phyloP scores from a whole-genome alignment of 2,797 vertebrate genomes.

The Myiothlypis coronata region DNA sequence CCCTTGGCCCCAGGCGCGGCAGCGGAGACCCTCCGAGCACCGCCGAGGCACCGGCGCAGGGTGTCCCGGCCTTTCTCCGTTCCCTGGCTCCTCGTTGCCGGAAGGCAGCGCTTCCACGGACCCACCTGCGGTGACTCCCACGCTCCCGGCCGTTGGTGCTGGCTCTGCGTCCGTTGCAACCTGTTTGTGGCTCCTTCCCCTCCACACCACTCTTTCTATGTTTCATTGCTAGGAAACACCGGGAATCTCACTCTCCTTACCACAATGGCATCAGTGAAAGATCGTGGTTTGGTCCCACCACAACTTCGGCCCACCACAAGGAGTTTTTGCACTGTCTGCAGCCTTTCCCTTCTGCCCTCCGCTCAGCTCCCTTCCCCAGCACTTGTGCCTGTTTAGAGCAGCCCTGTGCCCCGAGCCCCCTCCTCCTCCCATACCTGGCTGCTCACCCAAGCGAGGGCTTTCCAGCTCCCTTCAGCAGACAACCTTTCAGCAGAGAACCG shows the following conservation, averaged over 20 bases:
- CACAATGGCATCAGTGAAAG: not conserved
- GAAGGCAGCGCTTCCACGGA: not conserved
- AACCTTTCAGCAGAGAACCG: not conserved
- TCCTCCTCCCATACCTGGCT: fast-evolving
- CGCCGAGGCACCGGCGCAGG: not conserved
- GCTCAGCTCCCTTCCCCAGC: not conserved
- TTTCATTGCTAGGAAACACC: not conserved
- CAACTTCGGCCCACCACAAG: not conserved
- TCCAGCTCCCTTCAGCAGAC: not conserved
- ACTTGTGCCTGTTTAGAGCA: fast-evolving
- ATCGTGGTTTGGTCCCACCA: not conserved
- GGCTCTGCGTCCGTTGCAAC: not conserved
- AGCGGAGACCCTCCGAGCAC: not conserved
- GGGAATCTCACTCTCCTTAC: not conserved
- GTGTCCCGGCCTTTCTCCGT: not conserved
- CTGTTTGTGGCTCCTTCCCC: not conserved
- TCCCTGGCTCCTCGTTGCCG: not conserved
- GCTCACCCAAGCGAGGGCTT: not conserved
- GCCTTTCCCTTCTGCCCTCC: not conserved
- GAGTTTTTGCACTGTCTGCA: fast-evolving
- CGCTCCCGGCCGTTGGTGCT: not conserved
- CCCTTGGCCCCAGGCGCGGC: not conserved
- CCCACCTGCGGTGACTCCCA: not conserved
- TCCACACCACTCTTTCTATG: not conserved
- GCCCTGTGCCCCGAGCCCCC: not conserved